Evolutionary conservation across 2,113 vertebrate genomes (phyloP).

Genomic region (Cynopterus brachyotis): DNA sequence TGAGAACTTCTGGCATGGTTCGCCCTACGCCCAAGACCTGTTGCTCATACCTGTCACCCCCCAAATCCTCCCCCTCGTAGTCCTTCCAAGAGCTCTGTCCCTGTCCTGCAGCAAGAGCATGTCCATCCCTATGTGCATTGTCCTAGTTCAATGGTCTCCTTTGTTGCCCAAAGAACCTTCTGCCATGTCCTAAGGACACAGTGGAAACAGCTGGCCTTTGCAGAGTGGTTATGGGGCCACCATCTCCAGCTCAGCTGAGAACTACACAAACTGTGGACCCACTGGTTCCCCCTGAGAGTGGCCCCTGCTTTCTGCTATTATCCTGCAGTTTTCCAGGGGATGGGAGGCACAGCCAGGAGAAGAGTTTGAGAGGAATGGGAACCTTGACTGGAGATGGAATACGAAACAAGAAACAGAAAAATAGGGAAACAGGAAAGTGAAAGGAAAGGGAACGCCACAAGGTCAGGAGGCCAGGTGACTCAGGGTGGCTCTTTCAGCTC

Average conservation of each 20-base stretch:
- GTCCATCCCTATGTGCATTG: neutral
- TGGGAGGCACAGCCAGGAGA: neutral
- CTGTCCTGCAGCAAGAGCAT: neutral
- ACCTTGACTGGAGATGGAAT: neutral
- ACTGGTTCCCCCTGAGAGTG: neutral
- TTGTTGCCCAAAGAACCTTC: neutral
- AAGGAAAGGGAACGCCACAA: neutral
- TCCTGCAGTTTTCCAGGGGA: neutral
- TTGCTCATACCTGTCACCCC: neutral
- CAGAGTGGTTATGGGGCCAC: neutral
- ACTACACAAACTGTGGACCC: neutral
- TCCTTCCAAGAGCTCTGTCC: neutral
- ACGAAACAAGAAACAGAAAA: neutral
- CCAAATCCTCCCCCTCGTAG: neutral
- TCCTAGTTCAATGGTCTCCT: neutral
- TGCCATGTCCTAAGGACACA: neutral
- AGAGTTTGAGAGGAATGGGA: neutral
- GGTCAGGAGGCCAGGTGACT: neutral
- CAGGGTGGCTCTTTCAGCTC: accelerated
- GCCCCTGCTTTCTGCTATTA: neutral
- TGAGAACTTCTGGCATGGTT: neutral
- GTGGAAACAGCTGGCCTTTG: neutral
- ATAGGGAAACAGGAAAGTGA: neutral
- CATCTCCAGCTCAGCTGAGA: neutral
- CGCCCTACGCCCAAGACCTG: neutral